Base-by-base conservation (phyloP, 2,888 invertebrate species). In the Stegana nigrithorax region DNA sequence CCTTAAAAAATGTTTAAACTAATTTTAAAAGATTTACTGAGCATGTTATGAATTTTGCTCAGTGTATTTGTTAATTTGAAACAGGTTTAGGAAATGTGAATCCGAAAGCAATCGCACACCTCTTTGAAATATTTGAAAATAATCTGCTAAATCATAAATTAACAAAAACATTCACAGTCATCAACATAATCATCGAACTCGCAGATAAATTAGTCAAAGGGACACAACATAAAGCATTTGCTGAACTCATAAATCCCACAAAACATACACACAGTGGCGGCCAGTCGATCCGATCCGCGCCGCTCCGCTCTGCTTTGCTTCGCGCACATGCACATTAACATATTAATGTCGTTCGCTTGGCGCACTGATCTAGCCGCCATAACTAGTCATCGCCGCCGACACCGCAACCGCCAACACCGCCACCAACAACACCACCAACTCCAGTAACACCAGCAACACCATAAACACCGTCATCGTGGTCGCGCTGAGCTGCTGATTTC, bases 181-280 rank as follows among this genome's bases (percentile, higher is more conserved):
- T 64, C 64, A 64, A 50, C 59, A 21, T 61, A 50, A 60, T 47
- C 44, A 66, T 66, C 64, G 68, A 64, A 68, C 71, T 73, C 73
- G 67, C 78, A 83, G 78, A 81, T 82, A 83, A 83, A 83, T 83
- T 83, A 83, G 80, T 80, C 80, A 80, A 81, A 80, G 73, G 75
- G 77, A 80, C 82, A 83, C 82, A 74, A 79, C 82, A 83, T 83
- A 83, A 83, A 84, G 81, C 84, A 83, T 84, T 82, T 71, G 70
- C 62, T 79, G 82, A 79, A 78, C 81, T 72, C 81, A 83, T 84
- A 83, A 83, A 83, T 83, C 75, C 66, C 70, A 39, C n/a, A 39
- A 39, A n/a, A 2, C 39, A 39, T 71, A 66, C 62, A 67, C 73
- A 72, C 73, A 65, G 72, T 75, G 78, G 75, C 73, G 73, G 73